phyloP scores from a whole-genome alignment of 2,797 vertebrate genomes.

The Chromis chromis region DNA sequence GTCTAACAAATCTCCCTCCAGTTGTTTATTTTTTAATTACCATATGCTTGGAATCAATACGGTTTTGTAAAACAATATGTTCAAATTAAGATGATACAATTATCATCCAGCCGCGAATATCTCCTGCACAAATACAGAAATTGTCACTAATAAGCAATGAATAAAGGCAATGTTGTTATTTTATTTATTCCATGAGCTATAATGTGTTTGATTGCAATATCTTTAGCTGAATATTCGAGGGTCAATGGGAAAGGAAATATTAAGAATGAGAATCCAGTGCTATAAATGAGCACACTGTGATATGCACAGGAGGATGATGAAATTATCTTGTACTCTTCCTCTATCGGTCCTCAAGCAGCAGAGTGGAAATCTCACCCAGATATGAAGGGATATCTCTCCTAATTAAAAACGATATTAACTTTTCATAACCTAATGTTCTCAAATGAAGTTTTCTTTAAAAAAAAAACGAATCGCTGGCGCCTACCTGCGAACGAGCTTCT shows the following conservation, averaged over 20 bases:
- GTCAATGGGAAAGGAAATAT: slow-evolving; percentile 28
- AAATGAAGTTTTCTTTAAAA: slow-evolving; percentile 69
- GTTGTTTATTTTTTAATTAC: slow-evolving; percentile 22
- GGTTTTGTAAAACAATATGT: slow-evolving; percentile 15
- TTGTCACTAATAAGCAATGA: background rate
- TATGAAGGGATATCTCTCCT: slow-evolving; percentile 63
- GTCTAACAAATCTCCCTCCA: background rate
- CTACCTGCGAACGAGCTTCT: slow-evolving; percentile 49
- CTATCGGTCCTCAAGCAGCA: slow-evolving; percentile 40
- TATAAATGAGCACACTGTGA: slow-evolving; percentile 43
- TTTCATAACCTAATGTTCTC: slow-evolving; percentile 73
- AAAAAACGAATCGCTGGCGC: slow-evolving; percentile 23
- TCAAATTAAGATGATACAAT: slow-evolving; percentile 7
- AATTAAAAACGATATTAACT: slow-evolving; percentile 78
- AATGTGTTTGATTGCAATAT: slow-evolving; percentile 23
- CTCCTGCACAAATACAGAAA: background rate
- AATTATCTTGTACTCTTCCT: slow-evolving; percentile 46
- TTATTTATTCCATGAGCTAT: background rate
- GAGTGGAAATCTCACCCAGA: slow-evolving; percentile 63
- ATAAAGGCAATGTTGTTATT: background rate
- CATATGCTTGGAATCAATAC: slow-evolving; percentile 20
- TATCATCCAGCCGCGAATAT: background rate
- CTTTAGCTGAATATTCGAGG: slow-evolving; percentile 25
- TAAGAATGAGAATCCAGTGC: slow-evolving; percentile 31
- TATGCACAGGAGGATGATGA: slow-evolving; percentile 49